Base-by-base conservation (phyloP, 2,888 invertebrate genomes). In the Dinocampus coccinellae region DNA sequence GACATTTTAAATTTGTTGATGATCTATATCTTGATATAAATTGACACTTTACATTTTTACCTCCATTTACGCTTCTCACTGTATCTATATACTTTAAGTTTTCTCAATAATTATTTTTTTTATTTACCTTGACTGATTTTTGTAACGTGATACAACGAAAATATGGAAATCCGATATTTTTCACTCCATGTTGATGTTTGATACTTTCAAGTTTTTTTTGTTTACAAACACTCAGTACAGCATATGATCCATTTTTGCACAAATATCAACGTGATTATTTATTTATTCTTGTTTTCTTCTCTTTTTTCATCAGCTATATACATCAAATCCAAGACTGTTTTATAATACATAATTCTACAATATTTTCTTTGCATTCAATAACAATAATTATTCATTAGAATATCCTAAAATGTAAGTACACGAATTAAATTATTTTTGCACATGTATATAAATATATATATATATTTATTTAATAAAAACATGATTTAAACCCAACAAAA, bases 121-220 rank as follows among this genome's bases (percentile, higher is more conserved):
- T 52, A n/a, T 53, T 33, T 60, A 29, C 47, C 52, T 20, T 47
- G 47, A 47, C 47, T 63, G 42, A 63, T 24, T 34, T 52, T 13
- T 20, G 68, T 60, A 60, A 68, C 52, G 34, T 52, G 68, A 68
- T 61, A 61, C 34, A 16, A 52, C 52, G 61, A 61, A 61, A 68
- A 68, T 47, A 22, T 68, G 60, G 68, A 52, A 58, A 68, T 68
- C 52, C 68, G 68, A 68, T 68, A 61, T 61, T 61, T 47, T 53
- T 47, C 24, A 58, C 13, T 57, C 1, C 57, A 3, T 26, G 57
- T 29, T 29, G 26, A 57, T 11, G 52, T 39, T n/a, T 29, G 29
- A 4, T 7, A 7, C 29, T 3, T 29, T 29, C 3, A 29, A 29
- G 29, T 4, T 29, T 4, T 16, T n/a, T 47, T 16, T 7, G 16